Conservation (phyloP, 2,113 vertebrate genomes). For the Arenaria interpres region DNA sequence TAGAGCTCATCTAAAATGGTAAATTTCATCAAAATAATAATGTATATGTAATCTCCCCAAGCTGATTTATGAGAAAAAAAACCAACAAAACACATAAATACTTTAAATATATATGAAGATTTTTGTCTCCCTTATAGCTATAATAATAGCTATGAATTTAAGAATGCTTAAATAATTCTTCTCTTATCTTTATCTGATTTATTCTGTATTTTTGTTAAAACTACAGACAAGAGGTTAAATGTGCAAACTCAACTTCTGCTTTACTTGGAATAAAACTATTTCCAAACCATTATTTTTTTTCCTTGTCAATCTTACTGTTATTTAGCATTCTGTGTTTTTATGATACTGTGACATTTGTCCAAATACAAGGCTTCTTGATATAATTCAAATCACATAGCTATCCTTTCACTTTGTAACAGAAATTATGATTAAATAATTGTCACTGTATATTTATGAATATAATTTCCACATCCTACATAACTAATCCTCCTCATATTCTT, state of each 20-base stretch:
- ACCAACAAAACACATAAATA: background rate
- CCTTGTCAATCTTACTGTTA: background rate
- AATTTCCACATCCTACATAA: background rate
- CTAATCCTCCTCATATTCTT: background rate
- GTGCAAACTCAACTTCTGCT: background rate
- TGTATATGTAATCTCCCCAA: background rate
- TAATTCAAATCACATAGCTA: background rate
- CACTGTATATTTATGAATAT: background rate
- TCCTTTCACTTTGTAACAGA: background rate
- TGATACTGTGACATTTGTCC: slow-evolving; percentile 12
- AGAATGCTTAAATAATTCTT: background rate
- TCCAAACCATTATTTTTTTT: background rate
- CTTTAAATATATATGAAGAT: background rate
- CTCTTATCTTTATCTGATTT: background rate
- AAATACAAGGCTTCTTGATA: background rate
- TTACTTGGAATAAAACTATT: background rate
- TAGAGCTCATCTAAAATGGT: slow-evolving; percentile 24
- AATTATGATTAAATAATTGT: background rate
- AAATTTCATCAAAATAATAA: slow-evolving; percentile 21
- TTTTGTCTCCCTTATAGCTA: background rate
- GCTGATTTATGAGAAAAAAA: background rate
- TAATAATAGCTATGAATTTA: background rate
- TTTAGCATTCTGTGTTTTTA: background rate
- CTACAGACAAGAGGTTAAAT: background rate
- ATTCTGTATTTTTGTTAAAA: slow-evolving; percentile 13